phyloP scores from a whole-genome alignment of 2,113 vertebrate genomes.

The Procavia capensis region DNA sequence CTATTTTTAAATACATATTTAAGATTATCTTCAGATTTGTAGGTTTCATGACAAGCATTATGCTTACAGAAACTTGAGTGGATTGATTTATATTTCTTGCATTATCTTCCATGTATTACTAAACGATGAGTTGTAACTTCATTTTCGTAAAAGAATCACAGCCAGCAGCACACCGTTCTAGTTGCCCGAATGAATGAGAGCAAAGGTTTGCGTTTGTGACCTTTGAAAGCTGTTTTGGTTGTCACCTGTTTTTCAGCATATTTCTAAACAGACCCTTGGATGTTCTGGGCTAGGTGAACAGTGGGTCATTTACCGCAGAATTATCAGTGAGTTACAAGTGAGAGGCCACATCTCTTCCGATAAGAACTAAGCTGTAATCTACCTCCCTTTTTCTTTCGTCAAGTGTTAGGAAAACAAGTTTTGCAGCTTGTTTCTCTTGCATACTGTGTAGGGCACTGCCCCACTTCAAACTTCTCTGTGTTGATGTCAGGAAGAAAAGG shows the following conservation, averaged over 20 bases:
- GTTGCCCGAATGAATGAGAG: neutral
- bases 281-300: neutral
- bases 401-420: neutral
- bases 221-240: neutral
- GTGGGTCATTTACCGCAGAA: conserved; percentile 54
- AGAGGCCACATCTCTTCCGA: neutral
- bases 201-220: neutral
- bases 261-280: conserved; percentile 64
- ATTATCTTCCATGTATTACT: neutral
- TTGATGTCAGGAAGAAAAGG: neutral
- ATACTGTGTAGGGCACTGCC: neutral
- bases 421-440: neutral
- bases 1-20: neutral
- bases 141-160: neutral
- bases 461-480: neutral
- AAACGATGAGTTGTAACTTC: neutral
- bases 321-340: conserved; percentile 40
- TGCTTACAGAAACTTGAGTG: neutral
- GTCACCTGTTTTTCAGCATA: neutral
- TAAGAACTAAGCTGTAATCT: conserved; percentile 23
- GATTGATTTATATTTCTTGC: neutral
- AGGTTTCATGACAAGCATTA: neutral
- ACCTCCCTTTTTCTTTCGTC: neutral
- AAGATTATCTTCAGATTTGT: neutral
- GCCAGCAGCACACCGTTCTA: neutral